Evolutionary conservation across 2,113 vertebrate genomes (phyloP), one percentile per base, ranked within the genome.

Genomic region (Cathartes aura): DNA sequence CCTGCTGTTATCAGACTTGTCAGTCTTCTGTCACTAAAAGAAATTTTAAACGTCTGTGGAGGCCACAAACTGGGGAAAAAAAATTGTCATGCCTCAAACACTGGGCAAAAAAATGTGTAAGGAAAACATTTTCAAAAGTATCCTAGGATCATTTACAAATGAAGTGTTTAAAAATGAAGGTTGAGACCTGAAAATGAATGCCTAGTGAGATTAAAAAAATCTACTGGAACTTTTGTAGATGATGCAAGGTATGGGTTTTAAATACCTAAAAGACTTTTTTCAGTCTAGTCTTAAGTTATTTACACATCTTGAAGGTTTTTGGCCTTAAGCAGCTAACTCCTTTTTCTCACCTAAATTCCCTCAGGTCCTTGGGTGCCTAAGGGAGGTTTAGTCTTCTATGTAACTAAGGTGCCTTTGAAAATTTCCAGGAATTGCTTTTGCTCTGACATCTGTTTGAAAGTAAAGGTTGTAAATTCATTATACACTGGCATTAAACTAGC

Each of bases 41-140:
- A 68, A 94, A 85, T 87, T 86, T 81, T 94, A 74, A 40, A 89
- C 18, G 90, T 92, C 29, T n/a, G 82, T 82, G 70, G 52, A 89
- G 64, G 64, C 30, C 85, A 78, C 26, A 76, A 76, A 72, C 52
- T 90, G 56, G 15, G 26, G 9, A 5, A 42, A 67, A 67, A 71
- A 64, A 59, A 30, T 26, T 45, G 12, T 38, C 30, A 34, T 45
- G 6, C 22, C 58, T 89, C n/a, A 82, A 87, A 89, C 14, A 53
- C 0, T 45, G 22, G 18, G 20, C 12, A 29, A 72, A 94, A 58
- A 92, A 73, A 82, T 19, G 10, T 45, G 1, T 15, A 82, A 92
- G 36, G 27, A 84, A 96, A 93, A 60, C 3, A 85, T 84, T 87
- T 92, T 72, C 56, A 64, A 47, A 96, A 73, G 36, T 73, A 76